These are phyloP conservation scores for Alouatta palliata DNA, from an alignment of 2,113 vertebrate species.

Conservation along the genomic window DNA sequence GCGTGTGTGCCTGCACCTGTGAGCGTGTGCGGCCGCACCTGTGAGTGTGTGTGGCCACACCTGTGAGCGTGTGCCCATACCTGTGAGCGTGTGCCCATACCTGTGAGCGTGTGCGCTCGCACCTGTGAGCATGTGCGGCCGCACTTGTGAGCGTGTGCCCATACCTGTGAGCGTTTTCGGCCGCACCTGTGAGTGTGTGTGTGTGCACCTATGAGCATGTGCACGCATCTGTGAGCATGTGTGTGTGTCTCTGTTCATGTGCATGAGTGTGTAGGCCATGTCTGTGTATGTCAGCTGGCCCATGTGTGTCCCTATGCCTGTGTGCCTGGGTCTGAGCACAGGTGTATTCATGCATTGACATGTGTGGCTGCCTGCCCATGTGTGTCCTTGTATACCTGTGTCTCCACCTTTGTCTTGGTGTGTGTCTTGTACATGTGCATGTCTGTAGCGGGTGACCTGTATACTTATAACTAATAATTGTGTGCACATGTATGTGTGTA, in stretches of 20 bases:
- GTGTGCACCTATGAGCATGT: too few species aligned
- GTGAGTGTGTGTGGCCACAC: too few species aligned
- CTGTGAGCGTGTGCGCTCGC: accelerated
- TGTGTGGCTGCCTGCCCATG: neutral
- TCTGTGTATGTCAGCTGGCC: too few species aligned
- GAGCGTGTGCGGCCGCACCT: too few species aligned
- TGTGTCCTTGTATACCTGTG: accelerated
- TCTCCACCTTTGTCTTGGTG: neutral
- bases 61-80: too few species aligned
- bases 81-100: too few species aligned
- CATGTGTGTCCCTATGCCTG: too few species aligned
- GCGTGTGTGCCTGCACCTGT: too few species aligned
- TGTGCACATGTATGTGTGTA: accelerated
- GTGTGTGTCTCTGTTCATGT: too few species aligned
- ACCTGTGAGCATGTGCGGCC: too few species aligned
- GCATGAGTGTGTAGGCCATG: accelerated
- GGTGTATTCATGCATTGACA: neutral
- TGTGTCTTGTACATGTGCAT: neutral
- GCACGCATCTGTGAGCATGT: neutral
- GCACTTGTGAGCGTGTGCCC: accelerated
- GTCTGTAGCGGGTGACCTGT: neutral
- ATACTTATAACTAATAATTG: neutral
- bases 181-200: accelerated
- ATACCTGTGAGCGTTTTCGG: neutral
- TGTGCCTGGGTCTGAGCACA: neutral